Base-by-base conservation (phyloP, 2,888 invertebrate genomes). In the Tridacna crocea region DNA sequence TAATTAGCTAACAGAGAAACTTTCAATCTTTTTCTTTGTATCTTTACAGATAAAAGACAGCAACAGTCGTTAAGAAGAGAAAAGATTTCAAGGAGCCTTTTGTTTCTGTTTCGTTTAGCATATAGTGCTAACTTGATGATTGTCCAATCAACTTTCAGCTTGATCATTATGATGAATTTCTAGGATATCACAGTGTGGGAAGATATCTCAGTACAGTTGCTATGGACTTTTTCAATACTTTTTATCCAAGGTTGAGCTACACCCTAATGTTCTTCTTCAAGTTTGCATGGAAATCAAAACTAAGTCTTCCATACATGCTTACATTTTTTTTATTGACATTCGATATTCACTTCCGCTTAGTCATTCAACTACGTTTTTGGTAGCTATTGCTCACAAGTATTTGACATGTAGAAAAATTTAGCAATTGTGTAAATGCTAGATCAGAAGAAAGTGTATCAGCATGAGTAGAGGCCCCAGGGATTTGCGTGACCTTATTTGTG, bases 231-330 rank as follows among this genome's bases (percentile, higher is more conserved):
- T 36, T 24, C 48, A 68, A 46, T 47, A 1, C 58, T 60, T 70
- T 68, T 24, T 68, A 60, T 60, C 36, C 68, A 19, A 47, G 60
- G 46, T 17, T 77, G 61, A 63, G 22, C 68, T 58, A 70, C 51
- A 51, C 26, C 22, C 24, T 70, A 15, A 93, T 97, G 75, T 97
- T 97, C 92, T 95, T 97, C 87, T 95, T 97, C 58, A 96, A 96
- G 86, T 94, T 97, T 88, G 97, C 97, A 2, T 97, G 97, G 96
- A 96, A 96, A 85, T 96, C 96, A 70, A 95, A 96, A 61, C 95
- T 96, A 82, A 95, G 96, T 72, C 95, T 97, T 72, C 97, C 97
- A 0, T 95, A 96, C 60, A 94, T 97, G 51, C 75, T 92, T 11
- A 88, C 90, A 12, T 87, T 89, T 22, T 72, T 87, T 26, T 89